These are phyloP conservation scores for Aleiodes alternator DNA, from an alignment of 2,888 invertebrate species.

Conservation along the genomic window DNA sequence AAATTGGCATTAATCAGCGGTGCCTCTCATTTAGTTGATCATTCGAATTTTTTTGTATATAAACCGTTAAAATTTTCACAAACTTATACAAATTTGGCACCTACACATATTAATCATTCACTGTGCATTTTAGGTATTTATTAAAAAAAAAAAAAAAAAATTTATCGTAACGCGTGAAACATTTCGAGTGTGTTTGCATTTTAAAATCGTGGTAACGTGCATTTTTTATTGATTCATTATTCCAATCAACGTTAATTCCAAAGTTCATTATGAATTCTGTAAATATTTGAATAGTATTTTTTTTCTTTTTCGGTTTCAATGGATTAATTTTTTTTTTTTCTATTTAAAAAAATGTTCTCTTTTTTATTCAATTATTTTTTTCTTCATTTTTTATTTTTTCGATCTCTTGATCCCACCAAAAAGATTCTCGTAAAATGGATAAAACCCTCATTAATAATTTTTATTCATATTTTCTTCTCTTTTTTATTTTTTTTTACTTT, in stretches of 20 bases:
- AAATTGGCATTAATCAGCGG: constrained; percentile 26
- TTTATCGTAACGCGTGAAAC: neutral
- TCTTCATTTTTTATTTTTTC: neutral
- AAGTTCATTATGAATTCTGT: constrained; percentile 22
- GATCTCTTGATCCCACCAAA: constrained; percentile 30
- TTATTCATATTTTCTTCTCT: constrained; percentile 39
- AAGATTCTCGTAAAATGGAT: constrained; percentile 24
- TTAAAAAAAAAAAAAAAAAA: neutral
- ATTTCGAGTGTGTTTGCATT: constrained; percentile 26
- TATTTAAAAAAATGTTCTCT: too few species aligned
- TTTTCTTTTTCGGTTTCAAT: neutral
- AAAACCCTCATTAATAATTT: constrained; percentile 23
- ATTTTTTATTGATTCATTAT: constrained; percentile 16
- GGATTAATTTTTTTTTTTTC: neutral
- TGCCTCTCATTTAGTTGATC: constrained; percentile 6
- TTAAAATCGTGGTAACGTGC: constrained; percentile 17
- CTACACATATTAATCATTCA: constrained; percentile 47
- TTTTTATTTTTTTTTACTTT: constrained; percentile 42
- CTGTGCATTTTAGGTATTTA: constrained; percentile 38
- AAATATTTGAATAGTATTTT: constrained; percentile 15
- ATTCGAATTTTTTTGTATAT: constrained; percentile 23
- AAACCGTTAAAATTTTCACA: constrained; percentile 25
- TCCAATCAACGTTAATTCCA: constrained; percentile 27
- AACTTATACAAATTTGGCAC: constrained; percentile 59
- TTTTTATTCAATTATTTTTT: constrained; percentile 3